phyloP scores from a whole-genome alignment of 2,888 invertebrate species.

The Teleogryllus oceanicus region DNA sequence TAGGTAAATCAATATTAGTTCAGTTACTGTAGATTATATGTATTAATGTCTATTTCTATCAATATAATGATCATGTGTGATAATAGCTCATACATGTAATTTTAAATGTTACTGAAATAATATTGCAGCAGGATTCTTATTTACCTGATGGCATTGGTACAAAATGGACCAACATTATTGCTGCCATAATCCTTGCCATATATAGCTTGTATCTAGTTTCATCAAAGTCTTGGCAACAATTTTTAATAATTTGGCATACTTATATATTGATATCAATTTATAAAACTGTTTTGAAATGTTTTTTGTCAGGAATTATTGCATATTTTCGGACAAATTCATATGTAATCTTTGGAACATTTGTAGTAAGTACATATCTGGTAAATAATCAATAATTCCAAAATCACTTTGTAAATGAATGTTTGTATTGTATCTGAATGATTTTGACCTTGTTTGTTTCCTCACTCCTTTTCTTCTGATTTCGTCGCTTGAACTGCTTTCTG shows the following conservation, averaged over 20 bases:
- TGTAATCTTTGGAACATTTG: neutral
- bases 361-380: conserved; percentile 18
- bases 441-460: too few relatives aligned
- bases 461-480: too few relatives aligned
- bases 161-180: neutral
- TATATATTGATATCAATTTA: neutral
- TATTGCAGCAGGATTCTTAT: neutral
- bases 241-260: neutral
- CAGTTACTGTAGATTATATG: neutral
- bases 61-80: neutral
- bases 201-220: neutral
- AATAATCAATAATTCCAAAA: conserved; percentile 6
- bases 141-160: neutral
- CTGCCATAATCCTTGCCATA: neutral
- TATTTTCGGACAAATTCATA: neutral
- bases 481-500: too few relatives aligned
- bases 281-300: neutral
- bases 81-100: neutral
- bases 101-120: neutral
- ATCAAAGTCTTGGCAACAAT: neutral
- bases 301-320: neutral
- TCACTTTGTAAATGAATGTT: neutral
- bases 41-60: neutral
- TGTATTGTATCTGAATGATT: too few relatives aligned
- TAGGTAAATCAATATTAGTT: too few relatives aligned